A percentile compares a stretch with the other conserved stretches of the same genome.
Conservation (phyloP, 2,888 invertebrate species). For the Mylabris sibirica region DNA sequence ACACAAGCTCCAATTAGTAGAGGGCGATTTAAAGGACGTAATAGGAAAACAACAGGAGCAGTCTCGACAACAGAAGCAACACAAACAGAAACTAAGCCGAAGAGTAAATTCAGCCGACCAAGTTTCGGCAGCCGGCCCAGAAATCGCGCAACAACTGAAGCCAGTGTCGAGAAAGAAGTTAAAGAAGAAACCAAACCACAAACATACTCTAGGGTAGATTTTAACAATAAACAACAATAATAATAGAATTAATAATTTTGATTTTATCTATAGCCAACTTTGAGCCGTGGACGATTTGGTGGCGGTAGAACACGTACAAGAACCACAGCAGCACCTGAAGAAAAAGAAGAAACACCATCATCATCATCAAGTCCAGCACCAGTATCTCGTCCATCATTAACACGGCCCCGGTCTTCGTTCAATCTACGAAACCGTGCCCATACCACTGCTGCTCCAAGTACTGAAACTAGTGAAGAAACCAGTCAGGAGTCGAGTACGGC, state of each 20-base stretch:
- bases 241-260: not conserved
- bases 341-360: conserved; percentile 54
- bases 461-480: conserved; percentile 40
- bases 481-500: conserved; percentile 24
- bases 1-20: conserved; percentile 51
- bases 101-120: conserved; percentile 60
- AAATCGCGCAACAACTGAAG: conserved; percentile 55
- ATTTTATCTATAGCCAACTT: conserved; percentile 46
- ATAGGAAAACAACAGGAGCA: conserved; percentile 61
- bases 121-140: conserved; percentile 64
- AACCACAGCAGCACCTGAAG: conserved; percentile 60
- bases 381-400: conserved; percentile 53
- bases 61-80: conserved; percentile 51
- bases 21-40: conserved; percentile 46
- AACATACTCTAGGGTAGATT: conserved; percentile 50
- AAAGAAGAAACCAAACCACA: conserved; percentile 60
- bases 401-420: conserved; percentile 64
- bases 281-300: conserved; percentile 54
- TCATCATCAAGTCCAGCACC: conserved; percentile 40
- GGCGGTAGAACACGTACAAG: conserved; percentile 51
- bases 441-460: conserved; percentile 53
- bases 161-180: conserved; percentile 54
- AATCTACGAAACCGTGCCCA: conserved; percentile 54
- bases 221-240: not conserved
- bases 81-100: conserved; percentile 61